These are phyloP conservation scores for Mobula hypostoma DNA, from an alignment of 2,113 vertebrate genomes.

Conservation along the genomic window DNA sequence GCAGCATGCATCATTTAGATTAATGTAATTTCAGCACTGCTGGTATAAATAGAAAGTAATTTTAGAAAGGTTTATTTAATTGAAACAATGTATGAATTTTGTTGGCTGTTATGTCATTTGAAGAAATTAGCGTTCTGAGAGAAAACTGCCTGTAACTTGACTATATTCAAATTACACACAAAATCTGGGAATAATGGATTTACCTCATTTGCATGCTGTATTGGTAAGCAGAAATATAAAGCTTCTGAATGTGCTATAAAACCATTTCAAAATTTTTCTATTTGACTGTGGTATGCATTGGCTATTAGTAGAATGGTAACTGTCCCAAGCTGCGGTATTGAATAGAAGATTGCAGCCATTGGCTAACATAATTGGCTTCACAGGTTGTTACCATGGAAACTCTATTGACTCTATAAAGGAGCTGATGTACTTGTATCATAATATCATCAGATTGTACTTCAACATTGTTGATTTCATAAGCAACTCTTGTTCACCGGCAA, in stretches of 20 bases:
- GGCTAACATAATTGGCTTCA: conserved; percentile 55
- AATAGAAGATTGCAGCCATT: conserved; percentile 48
- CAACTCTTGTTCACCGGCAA: neutral
- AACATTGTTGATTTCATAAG: conserved; percentile 48
- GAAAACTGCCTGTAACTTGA: neutral
- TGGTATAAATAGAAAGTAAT: neutral
- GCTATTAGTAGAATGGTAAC: conserved; percentile 29
- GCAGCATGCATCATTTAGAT: neutral
- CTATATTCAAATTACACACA: neutral
- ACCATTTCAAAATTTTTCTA: neutral
- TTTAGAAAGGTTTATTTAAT: neutral
- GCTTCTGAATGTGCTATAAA: neutral
- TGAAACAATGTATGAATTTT: neutral
- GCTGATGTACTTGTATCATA: conserved; percentile 53
- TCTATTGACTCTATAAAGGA: conserved; percentile 58
- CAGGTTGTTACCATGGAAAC: conserved; percentile 74
- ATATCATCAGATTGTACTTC: conserved; percentile 53
- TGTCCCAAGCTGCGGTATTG: conserved; percentile 47
- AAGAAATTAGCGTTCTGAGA: neutral
- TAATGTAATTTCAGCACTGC: neutral
- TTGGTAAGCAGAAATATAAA: neutral
- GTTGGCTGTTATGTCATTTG: neutral
- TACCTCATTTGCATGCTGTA: neutral
- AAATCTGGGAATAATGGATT: neutral
- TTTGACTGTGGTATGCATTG: neutral